Evolutionary conservation across 2,888 invertebrate genomes (phyloP).

Genomic region (Pristionchus entomophagus): DNA sequence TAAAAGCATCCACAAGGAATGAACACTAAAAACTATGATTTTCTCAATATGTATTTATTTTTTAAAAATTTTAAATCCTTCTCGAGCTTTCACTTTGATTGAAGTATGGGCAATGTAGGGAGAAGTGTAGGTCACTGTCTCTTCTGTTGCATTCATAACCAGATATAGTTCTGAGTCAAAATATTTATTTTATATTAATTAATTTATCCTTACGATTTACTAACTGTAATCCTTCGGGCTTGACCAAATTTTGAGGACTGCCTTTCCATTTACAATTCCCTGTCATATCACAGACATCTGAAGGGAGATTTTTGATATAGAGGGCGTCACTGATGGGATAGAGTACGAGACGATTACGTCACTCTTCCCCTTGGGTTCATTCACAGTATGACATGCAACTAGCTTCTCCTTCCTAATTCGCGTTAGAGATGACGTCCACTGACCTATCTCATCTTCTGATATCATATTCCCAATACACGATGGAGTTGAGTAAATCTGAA

Average conservation of each 20-base stretch:
- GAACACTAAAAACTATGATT: not conserved
- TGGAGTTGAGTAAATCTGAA: slow-evolving; percentile 18
- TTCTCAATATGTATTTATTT: too few species aligned
- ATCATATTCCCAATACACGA: not conserved
- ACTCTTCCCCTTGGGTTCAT: not conserved
- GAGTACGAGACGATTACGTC: not conserved
- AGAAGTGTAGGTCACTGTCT: not conserved
- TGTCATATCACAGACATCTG: slow-evolving; percentile 2
- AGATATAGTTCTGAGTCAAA: not conserved
- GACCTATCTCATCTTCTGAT: slow-evolving; percentile 9
- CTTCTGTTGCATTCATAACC: not conserved
- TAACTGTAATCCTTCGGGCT: not conserved
- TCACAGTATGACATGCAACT: not conserved
- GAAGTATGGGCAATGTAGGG: slow-evolving; percentile 24
- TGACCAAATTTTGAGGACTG: not conserved
- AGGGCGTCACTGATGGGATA: not conserved
- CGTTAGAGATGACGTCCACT: not conserved
- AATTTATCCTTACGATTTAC: not conserved
- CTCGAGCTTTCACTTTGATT: not conserved
- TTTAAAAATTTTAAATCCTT: not conserved
- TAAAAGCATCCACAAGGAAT: not conserved
- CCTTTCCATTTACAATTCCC: not conserved
- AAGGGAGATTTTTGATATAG: not conserved
- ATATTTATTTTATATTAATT: not conserved
- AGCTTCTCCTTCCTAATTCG: not conserved